phyloP scores from a whole-genome alignment of 2,797 vertebrate species.

The Loriculus beryllinus region DNA sequence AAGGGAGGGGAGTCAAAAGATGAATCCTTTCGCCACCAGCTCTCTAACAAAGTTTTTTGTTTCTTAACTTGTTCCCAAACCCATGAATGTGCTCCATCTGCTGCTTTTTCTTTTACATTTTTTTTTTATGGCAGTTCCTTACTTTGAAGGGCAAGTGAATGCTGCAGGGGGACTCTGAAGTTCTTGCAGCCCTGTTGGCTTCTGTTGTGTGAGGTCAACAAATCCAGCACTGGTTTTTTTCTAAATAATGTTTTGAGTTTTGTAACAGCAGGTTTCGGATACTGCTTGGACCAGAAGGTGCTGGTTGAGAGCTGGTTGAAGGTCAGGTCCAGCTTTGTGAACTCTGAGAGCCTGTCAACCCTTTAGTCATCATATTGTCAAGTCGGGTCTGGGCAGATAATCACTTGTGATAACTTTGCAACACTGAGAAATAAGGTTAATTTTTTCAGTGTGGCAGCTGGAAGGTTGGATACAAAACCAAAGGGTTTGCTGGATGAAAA shows the following conservation, averaged over 20 bases:
- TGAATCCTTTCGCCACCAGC: constrained; percentile 1
- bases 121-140: neutral
- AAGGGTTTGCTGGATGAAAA: neutral
- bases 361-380: neutral
- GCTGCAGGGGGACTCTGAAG: neutral
- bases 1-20: neutral
- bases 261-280: neutral
- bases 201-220: neutral
- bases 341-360: neutral
- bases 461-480: neutral
- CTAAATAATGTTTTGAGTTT: neutral
- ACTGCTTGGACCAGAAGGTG: neutral
- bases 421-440: neutral
- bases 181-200: neutral
- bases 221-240: neutral
- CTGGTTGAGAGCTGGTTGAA: neutral
- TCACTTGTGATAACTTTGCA: neutral
- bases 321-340: neutral
- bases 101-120: neutral
- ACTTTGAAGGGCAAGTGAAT: neutral
- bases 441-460: neutral
- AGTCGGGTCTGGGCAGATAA: neutral
- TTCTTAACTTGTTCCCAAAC: neutral
- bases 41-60: neutral
- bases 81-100: neutral